A percentile compares a stretch with the other conserved stretches of the same genome.
Conservation (phyloP, 2,888 invertebrate species). For the Cerceris rybyensis region DNA sequence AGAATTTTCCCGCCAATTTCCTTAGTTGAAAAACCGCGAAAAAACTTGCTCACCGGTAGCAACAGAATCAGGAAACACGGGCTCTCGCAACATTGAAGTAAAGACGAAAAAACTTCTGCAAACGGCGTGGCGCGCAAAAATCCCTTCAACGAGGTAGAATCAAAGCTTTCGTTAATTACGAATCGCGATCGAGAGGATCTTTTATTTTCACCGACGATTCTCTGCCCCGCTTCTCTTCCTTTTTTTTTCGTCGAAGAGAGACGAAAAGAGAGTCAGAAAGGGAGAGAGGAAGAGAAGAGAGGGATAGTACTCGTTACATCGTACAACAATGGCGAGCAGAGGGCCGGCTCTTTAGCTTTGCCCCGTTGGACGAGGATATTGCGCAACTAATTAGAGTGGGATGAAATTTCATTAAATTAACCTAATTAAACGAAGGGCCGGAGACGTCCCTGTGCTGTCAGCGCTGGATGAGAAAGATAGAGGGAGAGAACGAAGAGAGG, state of each 20-base stretch:
- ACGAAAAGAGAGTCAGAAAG: too few species aligned
- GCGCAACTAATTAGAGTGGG: slow-evolving; percentile 61
- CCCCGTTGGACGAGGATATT: slow-evolving; percentile 40
- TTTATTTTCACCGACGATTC: slow-evolving; percentile 19
- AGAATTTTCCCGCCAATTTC: not conserved
- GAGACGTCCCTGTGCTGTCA: slow-evolving; percentile 36
- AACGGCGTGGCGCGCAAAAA: slow-evolving; percentile 22
- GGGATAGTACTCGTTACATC: slow-evolving; percentile 21
- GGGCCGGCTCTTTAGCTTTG: slow-evolving; percentile 35
- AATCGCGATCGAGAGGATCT: not conserved
- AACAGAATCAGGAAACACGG: slow-evolving; percentile 27
- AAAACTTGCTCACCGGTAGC: not conserved
- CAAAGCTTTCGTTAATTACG: slow-evolving; percentile 47
- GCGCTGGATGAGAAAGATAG: slow-evolving; percentile 10
- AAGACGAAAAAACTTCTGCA: not conserved
- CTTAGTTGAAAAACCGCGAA: not conserved
- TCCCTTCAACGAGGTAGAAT: slow-evolving; percentile 4
- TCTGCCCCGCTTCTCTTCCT: not conserved
- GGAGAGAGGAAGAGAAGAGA: not conserved
- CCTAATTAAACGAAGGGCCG: slow-evolving; percentile 61
- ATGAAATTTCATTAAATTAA: slow-evolving; percentile 65
- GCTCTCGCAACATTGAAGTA: not conserved
- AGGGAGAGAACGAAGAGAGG: slow-evolving; percentile 3
- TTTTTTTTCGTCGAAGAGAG: not conserved
- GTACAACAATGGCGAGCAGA: slow-evolving; percentile 32